phyloP scores from a whole-genome alignment of 2,888 invertebrate species.

The Liopterus haemorrhoidalis region DNA sequence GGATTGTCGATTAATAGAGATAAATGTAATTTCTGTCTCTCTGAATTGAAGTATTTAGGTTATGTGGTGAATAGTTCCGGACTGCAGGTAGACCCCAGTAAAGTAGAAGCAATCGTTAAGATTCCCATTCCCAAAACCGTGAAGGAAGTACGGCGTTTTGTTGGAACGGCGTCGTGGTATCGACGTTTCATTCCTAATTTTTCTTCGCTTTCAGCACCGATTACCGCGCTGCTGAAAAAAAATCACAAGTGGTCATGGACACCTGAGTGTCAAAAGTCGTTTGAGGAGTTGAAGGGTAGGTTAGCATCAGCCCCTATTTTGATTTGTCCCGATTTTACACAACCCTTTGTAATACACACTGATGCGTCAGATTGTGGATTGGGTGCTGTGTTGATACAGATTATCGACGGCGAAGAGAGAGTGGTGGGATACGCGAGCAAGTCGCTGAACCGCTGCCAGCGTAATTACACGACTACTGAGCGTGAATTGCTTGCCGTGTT shows the following conservation, averaged over 20 bases:
- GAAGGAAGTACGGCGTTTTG: background rate
- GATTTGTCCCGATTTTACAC: background rate
- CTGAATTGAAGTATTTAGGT: too few relatives aligned
- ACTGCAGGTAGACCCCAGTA: background rate
- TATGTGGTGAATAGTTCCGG: background rate
- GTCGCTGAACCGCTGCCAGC: too few relatives aligned
- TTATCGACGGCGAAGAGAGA: background rate
- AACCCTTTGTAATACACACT: background rate
- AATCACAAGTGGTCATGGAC: background rate
- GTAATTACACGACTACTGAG: constrained; percentile 5
- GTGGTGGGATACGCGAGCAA: background rate
- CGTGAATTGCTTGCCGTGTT: constrained; percentile 5
- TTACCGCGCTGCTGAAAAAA: background rate
- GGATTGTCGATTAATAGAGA: background rate
- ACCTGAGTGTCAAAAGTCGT: background rate
- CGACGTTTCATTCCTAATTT: background rate
- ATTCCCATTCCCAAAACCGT: too few relatives aligned
- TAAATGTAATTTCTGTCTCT: background rate
- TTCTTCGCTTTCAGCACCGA: background rate
- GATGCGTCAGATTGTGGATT: background rate
- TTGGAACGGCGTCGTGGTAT: too few relatives aligned
- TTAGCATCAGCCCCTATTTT: background rate
- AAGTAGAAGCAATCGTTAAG: background rate
- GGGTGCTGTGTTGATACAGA: background rate
- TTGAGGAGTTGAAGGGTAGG: background rate